Evolutionary conservation across 2,113 vertebrate species (phyloP).

Genomic region (Centropus bengalensis): DNA sequence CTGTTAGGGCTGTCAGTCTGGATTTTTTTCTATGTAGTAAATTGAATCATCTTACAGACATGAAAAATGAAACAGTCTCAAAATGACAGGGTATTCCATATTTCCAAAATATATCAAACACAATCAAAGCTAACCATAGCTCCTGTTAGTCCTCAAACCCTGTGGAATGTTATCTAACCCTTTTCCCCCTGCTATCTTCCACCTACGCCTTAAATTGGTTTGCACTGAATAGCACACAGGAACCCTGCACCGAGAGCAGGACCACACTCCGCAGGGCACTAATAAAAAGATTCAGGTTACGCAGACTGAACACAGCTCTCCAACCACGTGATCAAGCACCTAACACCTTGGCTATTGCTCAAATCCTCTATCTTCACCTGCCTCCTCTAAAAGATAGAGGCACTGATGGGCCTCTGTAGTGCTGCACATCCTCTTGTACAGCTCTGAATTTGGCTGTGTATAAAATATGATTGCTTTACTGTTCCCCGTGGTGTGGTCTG

Average conservation of each 20-base stretch:
- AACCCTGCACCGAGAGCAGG: background rate
- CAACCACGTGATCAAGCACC: background rate
- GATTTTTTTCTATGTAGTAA: background rate
- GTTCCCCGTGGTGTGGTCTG: background rate
- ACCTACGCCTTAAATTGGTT: background rate
- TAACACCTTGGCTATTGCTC: background rate
- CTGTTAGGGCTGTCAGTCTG: background rate
- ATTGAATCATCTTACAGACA: background rate
- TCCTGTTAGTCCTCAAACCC: background rate
- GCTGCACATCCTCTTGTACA: background rate
- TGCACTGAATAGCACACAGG: background rate
- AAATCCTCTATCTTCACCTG: background rate
- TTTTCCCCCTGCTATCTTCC: background rate
- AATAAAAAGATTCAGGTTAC: background rate
- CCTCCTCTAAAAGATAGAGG: background rate
- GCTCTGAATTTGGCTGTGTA: background rate
- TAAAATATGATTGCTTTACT: background rate
- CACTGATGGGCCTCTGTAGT: background rate
- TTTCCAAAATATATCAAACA: constrained; percentile 13
- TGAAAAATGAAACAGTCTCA: constrained; percentile 18
- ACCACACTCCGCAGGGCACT: background rate
- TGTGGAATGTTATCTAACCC: background rate
- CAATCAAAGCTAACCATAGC: background rate
- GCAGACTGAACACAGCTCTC: background rate
- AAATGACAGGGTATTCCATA: background rate